Evolutionary conservation across 2,888 invertebrate species (phyloP).

Genomic region (Metalampra italica): DNA sequence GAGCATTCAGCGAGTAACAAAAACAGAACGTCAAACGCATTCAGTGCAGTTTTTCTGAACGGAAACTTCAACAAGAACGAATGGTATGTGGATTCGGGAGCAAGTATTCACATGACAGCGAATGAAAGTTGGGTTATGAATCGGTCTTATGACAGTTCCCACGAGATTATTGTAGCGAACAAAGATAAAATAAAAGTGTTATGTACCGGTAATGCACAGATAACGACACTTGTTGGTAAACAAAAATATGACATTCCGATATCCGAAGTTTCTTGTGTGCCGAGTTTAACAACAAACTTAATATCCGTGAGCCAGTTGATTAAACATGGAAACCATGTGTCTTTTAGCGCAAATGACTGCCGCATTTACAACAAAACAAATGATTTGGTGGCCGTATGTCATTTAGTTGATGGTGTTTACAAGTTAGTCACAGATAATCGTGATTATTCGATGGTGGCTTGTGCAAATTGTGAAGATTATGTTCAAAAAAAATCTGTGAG

Average conservation of each 20-base stretch:
- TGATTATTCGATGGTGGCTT: neutral
- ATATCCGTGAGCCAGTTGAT: constrained; percentile 17
- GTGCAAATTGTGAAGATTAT: too few species aligned
- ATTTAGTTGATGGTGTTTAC: constrained; percentile 15
- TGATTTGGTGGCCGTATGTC: constrained; percentile 11
- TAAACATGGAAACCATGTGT: constrained; percentile 15
- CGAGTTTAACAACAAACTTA: constrained; percentile 16
- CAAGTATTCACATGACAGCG: constrained; percentile 12
- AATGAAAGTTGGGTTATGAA: constrained; percentile 9
- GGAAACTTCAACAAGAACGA: constrained; percentile 10
- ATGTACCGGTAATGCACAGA: constrained; percentile 14
- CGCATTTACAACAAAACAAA: constrained; percentile 11
- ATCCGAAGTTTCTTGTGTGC: constrained; percentile 15
- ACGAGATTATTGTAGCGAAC: constrained; percentile 17
- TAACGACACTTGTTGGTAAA: constrained; percentile 8
- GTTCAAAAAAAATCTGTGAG: too few species aligned
- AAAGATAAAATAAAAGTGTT: constrained; percentile 11
- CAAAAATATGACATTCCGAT: constrained; percentile 15
- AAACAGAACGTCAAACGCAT: constrained; percentile 8
- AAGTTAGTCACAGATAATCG: constrained; percentile 7
- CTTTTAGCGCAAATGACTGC: constrained; percentile 11
- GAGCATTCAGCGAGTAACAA: neutral
- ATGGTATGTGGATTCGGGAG: constrained; percentile 17
- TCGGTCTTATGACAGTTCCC: neutral
- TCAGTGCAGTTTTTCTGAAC: constrained; percentile 15